Conservation (phyloP, 2,888 invertebrate species). For the Pandemis cinnamomeana region DNA sequence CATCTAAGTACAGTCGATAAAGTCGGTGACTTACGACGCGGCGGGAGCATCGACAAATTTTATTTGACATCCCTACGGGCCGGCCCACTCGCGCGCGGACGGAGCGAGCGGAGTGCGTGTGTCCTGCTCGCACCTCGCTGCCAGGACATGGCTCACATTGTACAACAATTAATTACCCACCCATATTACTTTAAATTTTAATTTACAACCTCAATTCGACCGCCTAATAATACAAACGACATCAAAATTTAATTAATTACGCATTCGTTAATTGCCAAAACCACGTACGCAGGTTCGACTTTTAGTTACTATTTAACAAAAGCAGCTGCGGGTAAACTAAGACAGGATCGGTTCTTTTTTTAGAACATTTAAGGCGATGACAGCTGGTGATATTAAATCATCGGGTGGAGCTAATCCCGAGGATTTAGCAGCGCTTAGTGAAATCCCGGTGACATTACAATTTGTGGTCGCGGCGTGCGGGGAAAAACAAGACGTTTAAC, state of each 20-base stretch:
- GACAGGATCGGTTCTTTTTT: slow-evolving; percentile 45
- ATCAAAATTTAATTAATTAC: slow-evolving; percentile 3
- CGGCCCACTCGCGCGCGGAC: slow-evolving; percentile 66
- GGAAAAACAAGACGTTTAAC: slow-evolving; percentile 46
- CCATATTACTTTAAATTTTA: slow-evolving; percentile 45
- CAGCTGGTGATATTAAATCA: slow-evolving; percentile 76
- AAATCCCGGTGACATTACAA: slow-evolving; percentile 57
- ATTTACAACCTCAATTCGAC: neutral
- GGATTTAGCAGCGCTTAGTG: slow-evolving; percentile 63
- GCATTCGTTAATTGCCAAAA: slow-evolving; percentile 24
- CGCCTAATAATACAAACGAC: slow-evolving; percentile 10
- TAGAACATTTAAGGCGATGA: slow-evolving; percentile 60
- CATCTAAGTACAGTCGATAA: slow-evolving; percentile 63
- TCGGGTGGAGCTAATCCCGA: slow-evolving; percentile 51
- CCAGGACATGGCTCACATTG: slow-evolving; percentile 19
- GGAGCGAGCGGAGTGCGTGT: slow-evolving; percentile 60
- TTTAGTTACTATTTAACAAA: slow-evolving; percentile 12
- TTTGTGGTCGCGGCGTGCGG: slow-evolving; percentile 56
- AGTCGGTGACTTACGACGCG: slow-evolving; percentile 57
- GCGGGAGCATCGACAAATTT: slow-evolving; percentile 68
- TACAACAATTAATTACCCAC: slow-evolving; percentile 43
- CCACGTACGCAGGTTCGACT: slow-evolving; percentile 7
- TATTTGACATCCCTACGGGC: slow-evolving; percentile 71
- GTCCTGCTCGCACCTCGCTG: slow-evolving; percentile 62
- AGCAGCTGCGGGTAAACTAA: slow-evolving; percentile 49